Percentiles rank a stretch among this genome's conserved stretches.
These are phyloP conservation scores for Diploptera punctata DNA, from an alignment of 2,888 invertebrate genomes.

Conservation along the genomic window DNA sequence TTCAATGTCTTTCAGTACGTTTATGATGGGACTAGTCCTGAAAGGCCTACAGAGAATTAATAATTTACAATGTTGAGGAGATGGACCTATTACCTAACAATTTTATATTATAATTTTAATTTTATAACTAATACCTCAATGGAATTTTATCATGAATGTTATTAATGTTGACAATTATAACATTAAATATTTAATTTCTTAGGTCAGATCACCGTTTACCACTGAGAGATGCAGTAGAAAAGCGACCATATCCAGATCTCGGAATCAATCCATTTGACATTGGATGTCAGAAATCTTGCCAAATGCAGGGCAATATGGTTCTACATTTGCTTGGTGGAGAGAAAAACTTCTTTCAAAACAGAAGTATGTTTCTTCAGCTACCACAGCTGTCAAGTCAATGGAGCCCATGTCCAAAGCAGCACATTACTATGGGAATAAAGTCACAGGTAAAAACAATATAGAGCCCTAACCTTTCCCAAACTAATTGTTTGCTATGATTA, in stretches of 20 bases:
- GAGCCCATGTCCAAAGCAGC: not conserved
- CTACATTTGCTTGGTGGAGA: constrained; percentile 32
- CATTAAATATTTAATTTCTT: not conserved
- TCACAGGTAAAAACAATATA: constrained; percentile 24
- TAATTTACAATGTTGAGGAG: no score
- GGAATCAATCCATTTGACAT: constrained; percentile 43
- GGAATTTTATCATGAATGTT: not conserved
- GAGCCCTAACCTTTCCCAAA: no score
- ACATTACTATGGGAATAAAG: constrained; percentile 30
- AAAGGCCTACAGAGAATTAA: no score
- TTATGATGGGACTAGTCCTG: no score
- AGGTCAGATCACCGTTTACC: constrained; percentile 58
- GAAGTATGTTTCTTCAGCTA: not conserved
- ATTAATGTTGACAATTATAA: not conserved
- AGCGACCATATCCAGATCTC: constrained; percentile 50
- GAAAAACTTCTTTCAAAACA: constrained; percentile 9
- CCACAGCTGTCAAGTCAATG: not conserved
- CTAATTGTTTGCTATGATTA: no score
- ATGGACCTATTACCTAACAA: no score
- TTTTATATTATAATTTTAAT: not conserved
- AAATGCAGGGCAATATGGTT: constrained; percentile 12
- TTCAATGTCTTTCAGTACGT: no score
- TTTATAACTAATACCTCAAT: not conserved
- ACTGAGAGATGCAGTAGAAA: constrained; percentile 74
- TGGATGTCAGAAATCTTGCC: constrained; percentile 20